phyloP scores from a whole-genome alignment of 1,140 invertebrate genomes.

The Vollenhovia emeryi region DNA sequence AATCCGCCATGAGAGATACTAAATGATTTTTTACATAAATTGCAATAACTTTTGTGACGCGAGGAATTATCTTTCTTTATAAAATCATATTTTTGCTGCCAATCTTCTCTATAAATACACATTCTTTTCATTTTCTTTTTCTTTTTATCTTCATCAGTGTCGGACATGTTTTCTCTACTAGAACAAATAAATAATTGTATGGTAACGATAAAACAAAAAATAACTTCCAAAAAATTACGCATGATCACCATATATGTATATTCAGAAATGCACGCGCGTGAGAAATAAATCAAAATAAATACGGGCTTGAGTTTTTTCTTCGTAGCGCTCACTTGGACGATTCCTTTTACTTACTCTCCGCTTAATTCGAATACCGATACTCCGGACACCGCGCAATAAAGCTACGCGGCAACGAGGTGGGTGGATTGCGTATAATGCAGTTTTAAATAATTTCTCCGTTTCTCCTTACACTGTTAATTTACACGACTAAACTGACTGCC shows the following conservation, averaged over 20 bases:
- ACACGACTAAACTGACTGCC: too few relatives aligned
- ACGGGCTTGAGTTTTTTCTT: constrained; percentile 4
- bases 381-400: constrained; percentile 60
- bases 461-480: too few relatives aligned
- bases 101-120: not conserved
- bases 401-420: constrained; percentile 66
- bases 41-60: not conserved
- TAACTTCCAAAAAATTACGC: too few relatives aligned
- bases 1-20: not conserved
- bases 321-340: not conserved
- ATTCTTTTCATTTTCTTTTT: not conserved
- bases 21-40: not conserved
- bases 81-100: not conserved
- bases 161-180: too few relatives aligned
- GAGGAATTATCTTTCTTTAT: not conserved
- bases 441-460: constrained; percentile 75
- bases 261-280: too few relatives aligned
- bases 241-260: too few relatives aligned
- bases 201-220: too few relatives aligned
- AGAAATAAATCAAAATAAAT: too few relatives aligned
- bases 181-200: too few relatives aligned
- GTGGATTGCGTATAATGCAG: constrained; percentile 77
- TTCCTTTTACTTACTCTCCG: constrained; percentile 15
- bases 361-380: constrained; percentile 30
- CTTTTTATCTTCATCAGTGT: too few relatives aligned